A percentile compares a stretch with the other conserved stretches of the same genome.
Conservation (phyloP, 2,888 invertebrate species). For the Dicranocentrus wangi region DNA sequence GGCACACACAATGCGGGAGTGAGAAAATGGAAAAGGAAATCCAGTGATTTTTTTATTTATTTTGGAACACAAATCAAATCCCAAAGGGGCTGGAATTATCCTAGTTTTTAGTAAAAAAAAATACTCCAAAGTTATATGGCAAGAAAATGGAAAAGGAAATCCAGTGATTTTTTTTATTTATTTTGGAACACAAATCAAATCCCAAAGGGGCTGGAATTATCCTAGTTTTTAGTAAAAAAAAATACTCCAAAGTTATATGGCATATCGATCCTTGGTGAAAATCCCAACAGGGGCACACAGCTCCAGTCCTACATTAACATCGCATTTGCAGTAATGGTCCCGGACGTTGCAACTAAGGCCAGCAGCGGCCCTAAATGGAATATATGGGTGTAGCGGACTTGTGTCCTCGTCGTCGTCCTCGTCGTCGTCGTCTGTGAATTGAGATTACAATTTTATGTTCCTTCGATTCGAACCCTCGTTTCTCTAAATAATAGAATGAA, state of each 20-base stretch:
- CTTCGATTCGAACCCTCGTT: constrained; percentile 31
- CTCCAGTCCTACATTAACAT: too few species aligned
- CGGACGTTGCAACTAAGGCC: too few species aligned
- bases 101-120: constrained; percentile 26
- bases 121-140: background rate
- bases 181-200: background rate
- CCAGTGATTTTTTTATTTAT: background rate
- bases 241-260: background rate
- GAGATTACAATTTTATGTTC: constrained; percentile 50
- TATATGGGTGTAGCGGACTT: too few species aligned
- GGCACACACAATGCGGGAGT: background rate
- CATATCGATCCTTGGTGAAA: background rate
- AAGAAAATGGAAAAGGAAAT: too few species aligned
- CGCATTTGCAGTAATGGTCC: too few species aligned
- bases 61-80: background rate
- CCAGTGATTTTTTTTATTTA: background rate
- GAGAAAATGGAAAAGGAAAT: too few species aligned
- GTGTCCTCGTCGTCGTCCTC: too few species aligned
- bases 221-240: constrained; percentile 29
- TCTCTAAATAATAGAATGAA: constrained; percentile 35
- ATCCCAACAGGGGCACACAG: too few species aligned
- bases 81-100: constrained; percentile 35
- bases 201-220: constrained; percentile 33
- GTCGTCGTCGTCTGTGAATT: constrained; percentile 51
- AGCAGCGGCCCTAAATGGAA: too few species aligned